These are phyloP conservation scores for Apodemus agrarius DNA, from an alignment of 2,797 vertebrate genomes.

Conservation along the genomic window DNA sequence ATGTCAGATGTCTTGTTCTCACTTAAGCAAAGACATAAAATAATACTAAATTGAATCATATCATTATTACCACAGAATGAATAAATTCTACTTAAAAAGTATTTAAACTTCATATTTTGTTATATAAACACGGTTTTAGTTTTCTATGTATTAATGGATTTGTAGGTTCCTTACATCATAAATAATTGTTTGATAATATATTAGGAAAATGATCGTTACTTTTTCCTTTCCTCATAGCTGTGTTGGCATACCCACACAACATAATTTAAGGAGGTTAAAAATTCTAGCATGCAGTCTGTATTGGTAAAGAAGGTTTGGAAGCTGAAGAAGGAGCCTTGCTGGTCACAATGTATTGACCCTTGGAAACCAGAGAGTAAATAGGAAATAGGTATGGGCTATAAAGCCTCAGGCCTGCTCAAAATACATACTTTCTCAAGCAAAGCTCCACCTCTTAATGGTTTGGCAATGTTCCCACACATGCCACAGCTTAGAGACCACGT, in stretches of 20 bases:
- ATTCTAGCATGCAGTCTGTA: not conserved
- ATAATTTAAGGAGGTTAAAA: not conserved
- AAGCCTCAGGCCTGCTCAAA: not conserved
- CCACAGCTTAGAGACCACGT: not conserved
- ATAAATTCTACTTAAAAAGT: not conserved
- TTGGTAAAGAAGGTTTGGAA: not conserved
- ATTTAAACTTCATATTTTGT: not conserved
- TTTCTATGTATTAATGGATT: not conserved
- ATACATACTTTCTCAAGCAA: not conserved
- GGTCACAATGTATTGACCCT: not conserved
- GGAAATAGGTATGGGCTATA: not conserved
- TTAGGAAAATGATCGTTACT: not conserved
- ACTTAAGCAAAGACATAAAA: not conserved
- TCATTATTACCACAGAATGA: not conserved
- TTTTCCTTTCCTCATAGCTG: not conserved
- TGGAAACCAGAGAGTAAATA: not conserved
- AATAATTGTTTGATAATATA: not conserved
- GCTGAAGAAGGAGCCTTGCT: not conserved
- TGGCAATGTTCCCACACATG: not conserved
- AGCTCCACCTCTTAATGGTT: not conserved
- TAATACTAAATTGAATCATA: not conserved
- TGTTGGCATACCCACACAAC: not conserved
- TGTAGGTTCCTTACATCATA: not conserved
- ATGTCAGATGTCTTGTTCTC: not conserved
- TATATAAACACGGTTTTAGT: not conserved